These are phyloP conservation scores for Terrapene triunguis DNA, from an alignment of 2,113 vertebrate species.

Conservation along the genomic window DNA sequence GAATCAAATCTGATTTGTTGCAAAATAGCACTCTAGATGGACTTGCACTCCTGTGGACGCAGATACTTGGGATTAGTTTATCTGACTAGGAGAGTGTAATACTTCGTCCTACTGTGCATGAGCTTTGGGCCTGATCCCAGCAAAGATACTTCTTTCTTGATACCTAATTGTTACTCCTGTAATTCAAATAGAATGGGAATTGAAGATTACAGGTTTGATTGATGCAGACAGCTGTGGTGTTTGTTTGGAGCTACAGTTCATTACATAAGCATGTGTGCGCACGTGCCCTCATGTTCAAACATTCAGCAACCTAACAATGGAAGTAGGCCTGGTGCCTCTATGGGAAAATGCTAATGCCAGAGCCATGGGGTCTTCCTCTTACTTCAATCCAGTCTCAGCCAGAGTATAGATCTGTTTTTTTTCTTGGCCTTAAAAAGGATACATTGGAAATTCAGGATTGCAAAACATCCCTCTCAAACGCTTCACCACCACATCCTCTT, in stretches of 20 bases:
- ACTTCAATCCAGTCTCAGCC: neutral
- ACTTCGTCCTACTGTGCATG: neutral
- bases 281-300: neutral
- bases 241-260: neutral
- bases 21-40: neutral
- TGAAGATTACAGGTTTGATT: neutral
- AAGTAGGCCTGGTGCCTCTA: neutral
- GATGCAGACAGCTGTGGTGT: neutral
- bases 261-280: neutral
- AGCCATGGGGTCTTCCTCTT: neutral
- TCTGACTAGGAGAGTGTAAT: neutral
- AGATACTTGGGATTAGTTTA: neutral
- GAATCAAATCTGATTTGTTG: neutral
- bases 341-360: neutral
- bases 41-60: neutral
- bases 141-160: neutral
- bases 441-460: neutral
- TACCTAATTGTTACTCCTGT: neutral
- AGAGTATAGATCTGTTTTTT: neutral
- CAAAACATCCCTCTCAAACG: neutral
- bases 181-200: neutral
- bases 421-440: neutral
- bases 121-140: neutral
- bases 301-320: neutral
- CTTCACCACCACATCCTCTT: constrained; percentile 29